Evolutionary conservation across 2,888 invertebrate species (phyloP).

Genomic region (Tipula helvola): DNA sequence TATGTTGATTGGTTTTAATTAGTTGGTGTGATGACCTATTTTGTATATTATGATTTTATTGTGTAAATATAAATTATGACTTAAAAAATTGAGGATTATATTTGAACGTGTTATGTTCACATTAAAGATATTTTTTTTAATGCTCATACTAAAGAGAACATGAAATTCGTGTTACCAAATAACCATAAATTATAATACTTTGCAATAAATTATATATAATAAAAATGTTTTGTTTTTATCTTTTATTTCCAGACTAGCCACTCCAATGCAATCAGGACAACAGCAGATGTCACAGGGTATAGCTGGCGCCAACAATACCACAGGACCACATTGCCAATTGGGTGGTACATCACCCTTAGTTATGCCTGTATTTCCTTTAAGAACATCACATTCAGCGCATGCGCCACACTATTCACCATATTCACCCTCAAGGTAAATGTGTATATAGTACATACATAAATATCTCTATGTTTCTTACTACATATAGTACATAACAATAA

Average conservation of each 20-base stretch:
- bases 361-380: slow-evolving; percentile 78
- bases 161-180: not conserved
- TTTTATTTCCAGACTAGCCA: slow-evolving; percentile 25
- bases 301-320: slow-evolving; percentile 50
- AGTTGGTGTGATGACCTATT: not conserved
- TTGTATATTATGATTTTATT: not conserved
- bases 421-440: slow-evolving; percentile 61
- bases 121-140: not conserved
- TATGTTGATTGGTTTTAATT: not conserved
- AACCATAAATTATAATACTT: not conserved
- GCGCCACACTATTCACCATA: slow-evolving; percentile 79
- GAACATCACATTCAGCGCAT: slow-evolving; percentile 46
- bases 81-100: not conserved
- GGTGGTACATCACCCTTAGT: slow-evolving; percentile 62
- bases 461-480: not conserved
- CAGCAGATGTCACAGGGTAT: slow-evolving; percentile 39
- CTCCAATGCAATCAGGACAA: slow-evolving; percentile 29
- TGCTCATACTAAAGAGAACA: not conserved
- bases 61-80: not conserved
- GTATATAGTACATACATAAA: not conserved
- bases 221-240: slow-evolving; percentile 12
- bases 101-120: not conserved
- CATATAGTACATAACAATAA: not conserved
- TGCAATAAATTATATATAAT: not conserved
- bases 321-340: slow-evolving; percentile 53